Base-by-base conservation (phyloP, 2,888 invertebrate genomes). In the Nomada fucata region DNA sequence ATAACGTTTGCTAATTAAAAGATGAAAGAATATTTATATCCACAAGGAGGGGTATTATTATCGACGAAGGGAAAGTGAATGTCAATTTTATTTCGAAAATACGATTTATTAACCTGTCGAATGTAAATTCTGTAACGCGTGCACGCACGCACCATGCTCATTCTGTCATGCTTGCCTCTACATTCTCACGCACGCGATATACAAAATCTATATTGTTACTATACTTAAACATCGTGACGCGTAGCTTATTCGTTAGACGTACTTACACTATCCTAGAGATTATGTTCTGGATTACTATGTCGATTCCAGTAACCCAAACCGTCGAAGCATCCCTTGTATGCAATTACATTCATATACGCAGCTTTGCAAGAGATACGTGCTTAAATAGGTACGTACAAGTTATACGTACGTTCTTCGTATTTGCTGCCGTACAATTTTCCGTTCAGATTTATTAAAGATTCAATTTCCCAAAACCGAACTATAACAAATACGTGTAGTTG, bases 31-130 rank as follows among this genome's bases (percentile, higher is more conserved):
- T 1, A 36, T 36, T 36, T 36, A 36, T 36, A 36, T 20, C 42
- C 7, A 20, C 1, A 63, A 1, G 50, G 50, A 47, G 50, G 36
- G 52, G 52, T n/a, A 29, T 36, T 36, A 36, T 36, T 36, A 7
- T 36, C 36, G 36, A 36, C 36, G 36, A 1, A 55, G 42, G 44
- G 53, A 23, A 44, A 26, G 26, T 10, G 44, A 53, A 44, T 50
- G 36, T 36, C 47, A n/a, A 68, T 85, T 36, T 91, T 93, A 93
- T 89, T 92, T 93, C 91, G 93, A 93, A 93, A 93, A 93, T 93
- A 93, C 92, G 93, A 92, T 93, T 93, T 92, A 93, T 93, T 93
- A 91, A 92, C 91, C 92, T 92, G 93, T 88, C 90, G 90, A 90
- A 89, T 91, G 91, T 92, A 92, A 89, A 91, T 86, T 88, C 90